Conservation (phyloP, 1,140 invertebrate genomes). For the Plectrocnemia conspersa region DNA sequence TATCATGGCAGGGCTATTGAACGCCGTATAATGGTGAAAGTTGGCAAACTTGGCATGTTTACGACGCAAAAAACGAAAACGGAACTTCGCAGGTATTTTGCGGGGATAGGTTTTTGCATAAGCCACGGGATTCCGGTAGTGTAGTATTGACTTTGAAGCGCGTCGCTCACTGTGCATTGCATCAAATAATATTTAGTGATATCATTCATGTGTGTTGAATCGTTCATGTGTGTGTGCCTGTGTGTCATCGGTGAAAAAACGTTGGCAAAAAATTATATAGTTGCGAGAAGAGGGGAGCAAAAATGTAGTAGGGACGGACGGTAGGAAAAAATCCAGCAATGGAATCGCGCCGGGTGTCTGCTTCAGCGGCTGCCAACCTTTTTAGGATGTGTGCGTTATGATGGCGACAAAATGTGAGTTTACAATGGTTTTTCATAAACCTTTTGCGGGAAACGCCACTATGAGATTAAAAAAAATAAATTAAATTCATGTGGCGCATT, state of each 20-base stretch:
- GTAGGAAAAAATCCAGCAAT: conserved; percentile 20
- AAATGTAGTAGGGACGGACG: conserved; percentile 23
- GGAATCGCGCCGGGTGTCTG: conserved; percentile 14
- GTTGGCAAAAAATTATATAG: conserved; percentile 24
- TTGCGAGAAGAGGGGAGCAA: conserved; percentile 18
- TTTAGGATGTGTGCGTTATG: too few species aligned
- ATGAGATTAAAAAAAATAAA: too few species aligned
- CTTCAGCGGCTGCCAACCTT: conserved; percentile 4
- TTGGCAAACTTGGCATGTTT: conserved; percentile 14
- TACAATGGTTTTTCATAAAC: too few species aligned
- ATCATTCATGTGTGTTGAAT: conserved; percentile 4
- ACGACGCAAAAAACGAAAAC: conserved; percentile 11
- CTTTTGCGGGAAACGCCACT: too few species aligned
- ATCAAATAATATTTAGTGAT: background rate
- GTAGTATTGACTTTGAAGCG: background rate
- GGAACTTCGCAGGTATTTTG: conserved; percentile 14
- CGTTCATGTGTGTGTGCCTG: conserved; percentile 8
- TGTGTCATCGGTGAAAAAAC: conserved; percentile 22
- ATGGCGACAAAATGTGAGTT: too few species aligned
- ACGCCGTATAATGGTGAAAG: conserved; percentile 21
- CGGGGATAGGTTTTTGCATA: conserved; percentile 16
- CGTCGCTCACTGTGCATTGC: background rate
- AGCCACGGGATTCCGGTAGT: background rate
- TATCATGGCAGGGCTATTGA: conserved; percentile 19
- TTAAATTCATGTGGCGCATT: too few species aligned